Evolutionary conservation across 2,797 vertebrate genomes (phyloP), one percentile per base, ranked within the genome.

Genomic region (Stomatorhinus walkeri): DNA sequence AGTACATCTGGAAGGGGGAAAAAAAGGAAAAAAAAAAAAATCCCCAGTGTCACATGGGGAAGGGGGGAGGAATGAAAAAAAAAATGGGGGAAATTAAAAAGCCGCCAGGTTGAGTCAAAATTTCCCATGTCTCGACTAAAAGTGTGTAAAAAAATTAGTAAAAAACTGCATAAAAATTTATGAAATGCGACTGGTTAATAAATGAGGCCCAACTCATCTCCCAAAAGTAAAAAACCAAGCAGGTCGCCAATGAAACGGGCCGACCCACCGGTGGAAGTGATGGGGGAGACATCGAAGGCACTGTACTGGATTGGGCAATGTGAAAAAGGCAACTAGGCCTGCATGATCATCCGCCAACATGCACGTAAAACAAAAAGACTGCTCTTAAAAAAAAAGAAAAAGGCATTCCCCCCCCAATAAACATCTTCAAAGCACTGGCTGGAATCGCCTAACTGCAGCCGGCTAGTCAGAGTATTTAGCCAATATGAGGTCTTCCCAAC

Each of bases 101-200:
- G 97, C 97, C 96, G 96, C 97, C 97, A 96, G 86, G 56, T 61
- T 61, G 97, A 96, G 95, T 95, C 93, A 94, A 97, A 56, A 96
- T 94, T 96, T 87, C 94, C 95, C 95, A 97, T 96, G 90, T 97
- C 95, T 97, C 96, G 97, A 98, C 98, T 99, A 98, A 99, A 99
- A 99, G 97, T 95, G 96, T 97, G 98, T 99, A 97, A 99, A 98
- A 59, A 99, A 99, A 98, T 97, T 96, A 96, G 98, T 99, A 98
- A 98, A 96, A 99, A 99, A 99, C 97, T 96, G 97, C 97, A 95
- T 98, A 98, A 99, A 96, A 98, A 98, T 98, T 96, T 96, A 97
- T 98, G 97, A 98, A 98, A 98, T 98, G 98, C 98, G 97, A 97
- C 98, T 97, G 97, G 97, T 98, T 84, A 84, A 84, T 97, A 97